Evolutionary conservation across 2,113 vertebrate genomes (phyloP).

Genomic region (Tringa solitaria): DNA sequence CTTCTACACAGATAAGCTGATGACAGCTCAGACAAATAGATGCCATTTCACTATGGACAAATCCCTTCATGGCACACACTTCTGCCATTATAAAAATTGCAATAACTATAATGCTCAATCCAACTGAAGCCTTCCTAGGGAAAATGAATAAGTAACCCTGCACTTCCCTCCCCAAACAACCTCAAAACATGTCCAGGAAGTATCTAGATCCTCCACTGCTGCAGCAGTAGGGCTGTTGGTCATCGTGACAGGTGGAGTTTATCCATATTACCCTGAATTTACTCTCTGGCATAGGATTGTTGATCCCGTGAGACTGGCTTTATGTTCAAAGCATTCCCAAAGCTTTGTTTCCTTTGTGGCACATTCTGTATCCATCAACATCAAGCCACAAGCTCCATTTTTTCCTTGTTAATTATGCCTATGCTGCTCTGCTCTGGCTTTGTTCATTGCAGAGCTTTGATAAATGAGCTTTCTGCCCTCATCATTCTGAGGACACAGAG

Average conservation of each 20-base stretch:
- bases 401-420: conserved; percentile 46
- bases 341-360: conserved; percentile 56
- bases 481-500: conserved; percentile 13
- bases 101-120: background rate
- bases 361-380: conserved; percentile 66
- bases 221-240: background rate
- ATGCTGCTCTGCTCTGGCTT: conserved; percentile 36
- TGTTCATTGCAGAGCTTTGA: conserved; percentile 49
- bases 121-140: background rate
- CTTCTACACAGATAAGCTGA: background rate
- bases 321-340: conserved; percentile 61
- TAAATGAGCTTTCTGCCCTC: conserved; percentile 50
- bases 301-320: conserved; percentile 46
- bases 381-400: conserved; percentile 58
- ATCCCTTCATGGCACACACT: background rate
- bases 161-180: background rate
- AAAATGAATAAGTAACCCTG: background rate
- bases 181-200: background rate
- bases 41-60: background rate
- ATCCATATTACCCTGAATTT: background rate
- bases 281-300: background rate
- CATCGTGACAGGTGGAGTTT: background rate
- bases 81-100: background rate
- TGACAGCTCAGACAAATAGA: background rate
- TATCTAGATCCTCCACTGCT: background rate